These are phyloP conservation scores for Aurelia aurita complex sp. Pacific DNA, from an alignment of 30 jellyfish, hydroid and myxozoan species.

Conservation along the genomic window DNA sequence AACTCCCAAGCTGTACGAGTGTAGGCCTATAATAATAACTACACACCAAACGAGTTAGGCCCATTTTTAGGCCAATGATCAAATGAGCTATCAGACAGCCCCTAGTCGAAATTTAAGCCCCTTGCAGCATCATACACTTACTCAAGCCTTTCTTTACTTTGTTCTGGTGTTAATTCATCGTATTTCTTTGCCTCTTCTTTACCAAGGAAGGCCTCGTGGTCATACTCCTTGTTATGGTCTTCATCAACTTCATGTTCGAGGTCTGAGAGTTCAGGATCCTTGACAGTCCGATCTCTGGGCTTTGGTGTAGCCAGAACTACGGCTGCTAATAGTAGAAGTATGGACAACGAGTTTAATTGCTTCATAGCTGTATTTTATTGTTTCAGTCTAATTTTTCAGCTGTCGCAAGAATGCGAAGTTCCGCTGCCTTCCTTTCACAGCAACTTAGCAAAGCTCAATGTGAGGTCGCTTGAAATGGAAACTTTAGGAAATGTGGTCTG, in stretches of 20 bases:
- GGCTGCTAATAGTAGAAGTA: constrained; percentile 28
- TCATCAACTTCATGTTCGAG: constrained; percentile 67
- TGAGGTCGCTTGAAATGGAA: constrained; percentile 4
- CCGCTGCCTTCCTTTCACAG: neutral
- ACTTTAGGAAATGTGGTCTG: constrained; percentile 13
- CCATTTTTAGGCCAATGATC: no score
- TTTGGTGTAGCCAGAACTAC: constrained; percentile 58
- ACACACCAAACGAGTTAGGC: no score
- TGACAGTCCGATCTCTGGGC: constrained; percentile 66
- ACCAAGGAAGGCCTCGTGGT: constrained; percentile 97
- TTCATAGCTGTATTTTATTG: neutral
- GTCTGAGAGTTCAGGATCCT: constrained; percentile 74
- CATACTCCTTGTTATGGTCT: constrained; percentile 90
- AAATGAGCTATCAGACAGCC: no score
- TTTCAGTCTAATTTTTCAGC: constrained; percentile 18
- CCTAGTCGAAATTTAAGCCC: no score
- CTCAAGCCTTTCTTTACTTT: constrained; percentile 94
- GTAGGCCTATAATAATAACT: no score
- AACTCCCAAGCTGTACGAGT: no score
- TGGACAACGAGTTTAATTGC: constrained; percentile 3
- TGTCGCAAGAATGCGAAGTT: constrained; percentile 10
- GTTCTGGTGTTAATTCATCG: constrained; percentile 92
- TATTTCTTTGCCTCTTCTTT: constrained; percentile 86
- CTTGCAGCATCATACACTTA: constrained; percentile 19
- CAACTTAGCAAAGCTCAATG: constrained; percentile 2